Base-by-base conservation (phyloP, 2,113 vertebrate genomes). In the Amphiprion percula region DNA sequence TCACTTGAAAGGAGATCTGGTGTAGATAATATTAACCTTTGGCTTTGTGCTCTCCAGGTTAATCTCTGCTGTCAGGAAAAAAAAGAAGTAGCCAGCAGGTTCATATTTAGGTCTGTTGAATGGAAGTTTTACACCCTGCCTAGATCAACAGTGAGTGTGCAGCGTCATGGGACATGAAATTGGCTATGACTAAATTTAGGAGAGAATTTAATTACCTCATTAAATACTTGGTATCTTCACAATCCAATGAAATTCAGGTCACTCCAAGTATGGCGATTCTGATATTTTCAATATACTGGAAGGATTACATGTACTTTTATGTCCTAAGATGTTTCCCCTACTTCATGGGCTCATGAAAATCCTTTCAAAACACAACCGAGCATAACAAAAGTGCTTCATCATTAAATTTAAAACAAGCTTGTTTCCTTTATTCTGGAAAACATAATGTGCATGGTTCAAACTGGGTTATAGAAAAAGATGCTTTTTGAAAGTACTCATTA, bases 181-280 rank as follows among this genome's bases (percentile, higher is more conserved):
- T 63, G 41, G 15, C 21, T 49, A 17, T 59, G 28, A 74, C 66
- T 67, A 67, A 52, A 76, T 72, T 72, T 71, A 77, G 78, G 49
- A 50, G 28, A n/a, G 1, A 68, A 52, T 16, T 37, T 63, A 15
- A 74, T 49, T 68, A 33, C 30, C 19, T 56, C 54, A 73, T 39
- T 59, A 74, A 77, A 69, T 44, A 49, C n/a, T 41, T 46, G 37
- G 47, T 39, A 50, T 66, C 30, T 12, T 66, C 28, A 37, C 41
- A 23, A 21, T 46, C 54, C 56, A 59, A 21, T 17, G 1, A 58
- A 64, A 54, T 30, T 30, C 28, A 72, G 49, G 46, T 63, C 46
- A 68, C 37, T 68, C 67, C 62, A 55, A 73, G 70, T 75, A 79
- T 60, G 76, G 76, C 63, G 24, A 67, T 71, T 74, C 65, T 70